phyloP scores from a whole-genome alignment of 2,888 invertebrate genomes.

The Tricholauxania praeusta region DNA sequence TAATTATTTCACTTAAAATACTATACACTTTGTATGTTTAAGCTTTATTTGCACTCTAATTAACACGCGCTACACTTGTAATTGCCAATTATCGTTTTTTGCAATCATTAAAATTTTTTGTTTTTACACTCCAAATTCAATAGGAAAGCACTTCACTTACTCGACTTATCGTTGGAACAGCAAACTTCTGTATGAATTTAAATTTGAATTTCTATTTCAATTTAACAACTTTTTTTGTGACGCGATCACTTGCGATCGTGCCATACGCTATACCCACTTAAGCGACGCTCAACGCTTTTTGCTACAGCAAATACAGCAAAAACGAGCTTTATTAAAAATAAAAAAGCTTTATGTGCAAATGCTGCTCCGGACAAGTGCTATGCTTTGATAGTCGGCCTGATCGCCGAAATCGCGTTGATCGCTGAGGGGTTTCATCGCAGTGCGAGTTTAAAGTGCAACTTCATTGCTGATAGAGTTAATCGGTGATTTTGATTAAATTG shows the following conservation, averaged over 20 bases:
- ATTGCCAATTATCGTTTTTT: too few relatives aligned
- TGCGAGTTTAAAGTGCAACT: constrained; percentile 3
- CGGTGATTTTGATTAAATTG: background rate
- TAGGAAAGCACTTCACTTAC: constrained; percentile 25
- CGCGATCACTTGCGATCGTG: constrained; percentile 9
- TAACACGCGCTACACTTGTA: too few relatives aligned
- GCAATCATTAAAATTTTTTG: background rate
- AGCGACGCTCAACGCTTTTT: background rate
- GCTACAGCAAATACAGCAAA: background rate
- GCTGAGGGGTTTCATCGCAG: background rate
- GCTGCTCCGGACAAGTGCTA: background rate
- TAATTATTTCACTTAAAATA: too few relatives aligned
- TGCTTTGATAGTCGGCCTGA: too few relatives aligned
- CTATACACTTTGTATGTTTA: too few relatives aligned
- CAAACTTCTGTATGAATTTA: constrained; percentile 56
- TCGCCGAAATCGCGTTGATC: too few relatives aligned
- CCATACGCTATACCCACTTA: background rate
- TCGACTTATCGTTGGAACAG: constrained; percentile 46
- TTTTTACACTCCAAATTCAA: background rate
- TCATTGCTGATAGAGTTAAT: background rate
- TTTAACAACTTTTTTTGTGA: constrained; percentile 50
- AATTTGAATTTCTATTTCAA: constrained; percentile 51
- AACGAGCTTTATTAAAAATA: background rate
- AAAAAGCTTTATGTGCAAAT: constrained; percentile 11
- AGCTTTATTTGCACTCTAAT: too few relatives aligned